Conservation (phyloP, 2,113 vertebrate genomes). For the Chrysochloris asiatica region DNA sequence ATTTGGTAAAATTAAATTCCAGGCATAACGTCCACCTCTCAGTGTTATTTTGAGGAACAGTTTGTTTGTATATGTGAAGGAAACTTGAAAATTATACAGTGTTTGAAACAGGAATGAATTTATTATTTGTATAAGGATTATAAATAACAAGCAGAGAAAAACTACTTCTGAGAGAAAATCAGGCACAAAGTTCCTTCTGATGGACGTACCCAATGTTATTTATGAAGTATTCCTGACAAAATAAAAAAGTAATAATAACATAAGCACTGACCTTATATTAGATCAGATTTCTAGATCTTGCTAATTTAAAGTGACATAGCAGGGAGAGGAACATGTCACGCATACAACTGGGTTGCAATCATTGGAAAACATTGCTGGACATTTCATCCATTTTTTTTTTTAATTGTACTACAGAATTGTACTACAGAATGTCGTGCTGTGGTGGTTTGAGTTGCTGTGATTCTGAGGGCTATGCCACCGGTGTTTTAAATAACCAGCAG, state of each 20-base stretch:
- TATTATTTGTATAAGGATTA: background rate
- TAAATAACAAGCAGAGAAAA: background rate
- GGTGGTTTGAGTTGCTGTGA: too few species aligned
- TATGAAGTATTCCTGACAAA: background rate
- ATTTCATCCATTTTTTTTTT: too few species aligned
- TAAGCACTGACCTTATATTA: background rate
- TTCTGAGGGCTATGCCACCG: too few species aligned
- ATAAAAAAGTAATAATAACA: background rate
- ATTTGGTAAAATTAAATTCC: background rate
- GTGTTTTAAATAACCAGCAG: too few species aligned
- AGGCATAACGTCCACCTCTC: background rate
- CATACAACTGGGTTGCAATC: background rate
- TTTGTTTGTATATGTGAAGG: background rate
- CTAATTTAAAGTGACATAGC: background rate
- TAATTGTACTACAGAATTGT: too few species aligned
- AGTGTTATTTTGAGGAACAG: background rate
- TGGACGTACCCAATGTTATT: background rate
- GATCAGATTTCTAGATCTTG: background rate
- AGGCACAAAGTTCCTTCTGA: background rate
- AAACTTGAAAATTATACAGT: background rate
- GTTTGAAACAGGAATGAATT: background rate
- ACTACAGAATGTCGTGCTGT: too few species aligned
- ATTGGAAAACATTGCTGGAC: background rate
- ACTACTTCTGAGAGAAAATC: background rate
- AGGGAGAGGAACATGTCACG: background rate